Evolutionary conservation across 1,140 invertebrate species (phyloP), one percentile per base, ranked within the genome.

Genomic region (Ditylenchus dipsaci): DNA sequence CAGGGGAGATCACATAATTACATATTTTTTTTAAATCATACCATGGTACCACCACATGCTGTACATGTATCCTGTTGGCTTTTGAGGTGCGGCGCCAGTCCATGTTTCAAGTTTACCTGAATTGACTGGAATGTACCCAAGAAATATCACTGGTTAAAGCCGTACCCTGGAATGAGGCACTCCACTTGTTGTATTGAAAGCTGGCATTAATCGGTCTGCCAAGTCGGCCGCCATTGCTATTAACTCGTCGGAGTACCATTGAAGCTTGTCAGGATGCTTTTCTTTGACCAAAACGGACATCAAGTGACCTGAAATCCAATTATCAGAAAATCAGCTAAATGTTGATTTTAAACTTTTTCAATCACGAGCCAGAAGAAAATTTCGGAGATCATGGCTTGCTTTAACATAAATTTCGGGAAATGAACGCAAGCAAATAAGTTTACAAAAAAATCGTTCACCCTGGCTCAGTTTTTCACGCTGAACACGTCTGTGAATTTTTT

Each of bases 151-250:
- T 23, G 26, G 7, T 38, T 38, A 33, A 17, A 53, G n/a, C 33
- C 77, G 86, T 82, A 96, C 93, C 82, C 91, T 88, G 9, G 93
- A 90, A 86, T 94, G 91, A 23, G 95, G 95, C 76, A 98, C 91
- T 19, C 95, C 94, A n/a, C 93, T 97, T 1, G 91, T 90, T 1
- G 95, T 95, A 84, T 97, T 96, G 83, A 98, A 98, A 13, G 95
- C 94, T 56, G 94, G 94, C 70, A 97, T 83, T 63, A 97, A 87
- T 69, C 93, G 86, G 79, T 90, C 90, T 5, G 93, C 95, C 59
- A 97, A 85, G 83, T 97, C 93, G 82, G 91, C 90, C 0, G 95
- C 94, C 88, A 95, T 88, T 38, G 87, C 85, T 33, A 97, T 85
- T 60, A 98, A 84, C 86, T 97, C 91, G 29, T 90, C 90, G 78